Evolutionary conservation across 2,113 vertebrate genomes (phyloP).

Genomic region (Colius striatus): DNA sequence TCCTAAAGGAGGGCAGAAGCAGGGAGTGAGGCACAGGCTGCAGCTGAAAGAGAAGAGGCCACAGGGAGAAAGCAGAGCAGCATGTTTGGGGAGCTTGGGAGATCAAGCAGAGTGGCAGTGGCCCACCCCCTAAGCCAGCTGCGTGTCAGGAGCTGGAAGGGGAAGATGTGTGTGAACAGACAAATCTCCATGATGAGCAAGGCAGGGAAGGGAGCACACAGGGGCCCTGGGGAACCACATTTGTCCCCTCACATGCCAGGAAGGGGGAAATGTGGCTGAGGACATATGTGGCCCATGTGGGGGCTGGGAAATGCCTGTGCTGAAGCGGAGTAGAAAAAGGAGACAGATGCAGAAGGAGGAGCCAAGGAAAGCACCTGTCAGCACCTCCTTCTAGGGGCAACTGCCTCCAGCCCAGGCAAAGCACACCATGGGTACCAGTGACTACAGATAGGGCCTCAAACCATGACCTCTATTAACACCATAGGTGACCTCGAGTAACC

Average conservation of each 20-base stretch:
- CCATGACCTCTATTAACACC: neutral
- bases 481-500: neutral
- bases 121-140: no score
- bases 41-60: neutral
- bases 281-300: accelerated
- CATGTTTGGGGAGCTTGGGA: accelerated
- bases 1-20: neutral
- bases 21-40: neutral
- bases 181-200: no score
- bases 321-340: accelerated
- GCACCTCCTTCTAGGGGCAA: no score
- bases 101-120: no score
- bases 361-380: no score
- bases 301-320: no score
- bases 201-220: accelerated
- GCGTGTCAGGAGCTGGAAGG: accelerated
- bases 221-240: accelerated
- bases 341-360: accelerated
- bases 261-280: accelerated
- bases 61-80: neutral
- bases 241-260: accelerated
- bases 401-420: no score
- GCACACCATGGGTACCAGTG: neutral
- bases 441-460: no score
- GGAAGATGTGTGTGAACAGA: no score